These are phyloP conservation scores for Tupaia chinensis DNA, from an alignment of 2,113 vertebrate species.

Conservation along the genomic window DNA sequence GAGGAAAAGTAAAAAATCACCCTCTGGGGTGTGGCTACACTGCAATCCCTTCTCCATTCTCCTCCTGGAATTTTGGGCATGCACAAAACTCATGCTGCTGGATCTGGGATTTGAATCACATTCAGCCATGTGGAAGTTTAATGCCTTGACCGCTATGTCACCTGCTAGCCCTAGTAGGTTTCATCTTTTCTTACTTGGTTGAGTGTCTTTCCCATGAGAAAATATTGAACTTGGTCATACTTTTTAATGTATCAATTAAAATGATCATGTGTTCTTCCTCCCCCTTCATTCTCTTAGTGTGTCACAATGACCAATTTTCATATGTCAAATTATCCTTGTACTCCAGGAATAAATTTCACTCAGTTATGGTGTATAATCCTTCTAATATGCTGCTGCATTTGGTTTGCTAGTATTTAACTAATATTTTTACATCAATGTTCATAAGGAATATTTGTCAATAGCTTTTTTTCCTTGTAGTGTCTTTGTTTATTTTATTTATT, in stretches of 20 bases:
- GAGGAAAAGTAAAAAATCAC: too few species aligned
- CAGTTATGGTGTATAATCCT: too few species aligned
- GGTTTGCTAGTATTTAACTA: background rate
- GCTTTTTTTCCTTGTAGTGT: background rate
- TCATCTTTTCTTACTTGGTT: background rate
- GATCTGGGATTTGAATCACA: too few species aligned
- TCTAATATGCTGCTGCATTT: background rate
- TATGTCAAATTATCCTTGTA: background rate
- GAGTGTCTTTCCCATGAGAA: background rate
- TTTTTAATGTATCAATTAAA: background rate
- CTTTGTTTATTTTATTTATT: background rate
- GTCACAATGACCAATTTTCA: background rate
- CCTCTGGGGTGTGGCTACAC: too few species aligned
- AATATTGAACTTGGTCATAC: background rate
- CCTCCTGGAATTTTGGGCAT: too few species aligned
- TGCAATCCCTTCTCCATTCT: too few species aligned
- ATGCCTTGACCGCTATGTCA: too few species aligned
- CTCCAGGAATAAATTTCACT: background rate
- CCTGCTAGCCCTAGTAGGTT: too few species aligned
- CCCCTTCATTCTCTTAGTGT: background rate
- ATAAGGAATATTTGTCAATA: background rate
- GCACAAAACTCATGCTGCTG: too few species aligned
- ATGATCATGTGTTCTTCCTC: background rate
- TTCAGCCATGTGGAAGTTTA: too few species aligned
- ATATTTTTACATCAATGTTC: background rate